These are phyloP conservation scores for Acheta domesticus DNA, from an alignment of 2,888 invertebrate genomes.

Conservation along the genomic window DNA sequence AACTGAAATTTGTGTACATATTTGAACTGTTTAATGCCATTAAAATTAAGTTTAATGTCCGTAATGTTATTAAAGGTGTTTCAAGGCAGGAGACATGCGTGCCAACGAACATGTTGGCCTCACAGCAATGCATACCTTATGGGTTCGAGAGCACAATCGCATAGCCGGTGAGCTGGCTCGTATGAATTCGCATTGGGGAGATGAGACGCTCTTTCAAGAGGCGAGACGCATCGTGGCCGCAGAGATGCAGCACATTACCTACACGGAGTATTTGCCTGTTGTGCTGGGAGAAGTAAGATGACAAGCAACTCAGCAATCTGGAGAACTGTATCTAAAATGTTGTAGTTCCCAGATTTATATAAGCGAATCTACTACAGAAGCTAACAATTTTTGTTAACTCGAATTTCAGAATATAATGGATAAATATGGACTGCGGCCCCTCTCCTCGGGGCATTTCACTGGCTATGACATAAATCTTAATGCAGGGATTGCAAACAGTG, in stretches of 20 bases:
- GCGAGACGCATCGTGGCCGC: conserved; percentile 52
- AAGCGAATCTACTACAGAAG: not conserved
- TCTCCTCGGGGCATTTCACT: conserved; percentile 50
- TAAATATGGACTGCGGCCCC: conserved; percentile 45
- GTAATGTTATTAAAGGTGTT: conserved; percentile 48
- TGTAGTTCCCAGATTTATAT: not conserved
- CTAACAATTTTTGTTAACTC: not conserved
- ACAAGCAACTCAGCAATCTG: not conserved
- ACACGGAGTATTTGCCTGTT: conserved; percentile 54
- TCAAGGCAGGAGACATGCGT: conserved; percentile 52
- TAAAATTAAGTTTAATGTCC: no score
- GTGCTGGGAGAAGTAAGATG: conserved; percentile 50
- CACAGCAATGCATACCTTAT: conserved; percentile 50
- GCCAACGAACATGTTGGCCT: conserved; percentile 53
- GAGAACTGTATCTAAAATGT: not conserved
- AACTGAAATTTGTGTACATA: no score
- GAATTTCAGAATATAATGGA: conserved; percentile 44
- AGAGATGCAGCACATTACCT: conserved; percentile 55
- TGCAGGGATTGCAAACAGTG: conserved; percentile 53
- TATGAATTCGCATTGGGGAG: conserved; percentile 52
- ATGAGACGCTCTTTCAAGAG: conserved; percentile 54
- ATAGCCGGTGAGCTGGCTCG: conserved; percentile 47
- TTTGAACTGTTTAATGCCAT: no score
- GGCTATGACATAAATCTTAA: conserved; percentile 55
- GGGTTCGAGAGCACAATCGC: conserved; percentile 53